These are phyloP conservation scores for Xenopus petersii DNA, from an alignment of 2,797 vertebrate species.

Conservation along the genomic window DNA sequence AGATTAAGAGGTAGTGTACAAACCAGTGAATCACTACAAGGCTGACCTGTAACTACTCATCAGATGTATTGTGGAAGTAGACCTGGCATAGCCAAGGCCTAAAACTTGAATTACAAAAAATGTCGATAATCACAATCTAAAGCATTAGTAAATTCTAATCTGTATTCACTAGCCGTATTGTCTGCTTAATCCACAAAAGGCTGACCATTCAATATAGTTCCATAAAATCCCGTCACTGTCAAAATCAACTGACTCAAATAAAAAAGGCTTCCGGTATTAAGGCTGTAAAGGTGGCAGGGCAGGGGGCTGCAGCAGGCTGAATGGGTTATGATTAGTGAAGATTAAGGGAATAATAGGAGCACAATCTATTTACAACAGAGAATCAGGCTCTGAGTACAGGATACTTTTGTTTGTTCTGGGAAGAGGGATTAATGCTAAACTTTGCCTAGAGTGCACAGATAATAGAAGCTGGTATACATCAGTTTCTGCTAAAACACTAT, in stretches of 20 bases:
- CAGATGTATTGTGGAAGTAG: too few relatives aligned
- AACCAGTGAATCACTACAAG: too few relatives aligned
- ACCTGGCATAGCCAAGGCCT: conserved; percentile 2
- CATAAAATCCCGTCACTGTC: conserved; percentile 69
- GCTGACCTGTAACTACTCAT: too few relatives aligned
- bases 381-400: conserved; percentile 58
- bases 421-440: conserved; percentile 59
- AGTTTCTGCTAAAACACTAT: conserved; percentile 59
- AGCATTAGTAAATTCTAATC: conserved; percentile 60
- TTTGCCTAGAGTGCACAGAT: conserved; percentile 58
- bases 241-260: conserved; percentile 70
- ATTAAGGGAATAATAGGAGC: conserved; percentile 70
- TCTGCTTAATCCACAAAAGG: conserved; percentile 68
- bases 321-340: conserved; percentile 71
- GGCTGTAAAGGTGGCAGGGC: conserved; percentile 54
- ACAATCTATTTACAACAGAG: conserved; percentile 65
- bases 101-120: conserved; percentile 58
- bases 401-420: conserved; percentile 59
- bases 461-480: conserved; percentile 48
- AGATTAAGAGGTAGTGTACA: too few relatives aligned
- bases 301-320: conserved; percentile 62
- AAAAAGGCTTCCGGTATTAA: conserved; percentile 69
- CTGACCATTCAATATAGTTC: conserved; percentile 66
- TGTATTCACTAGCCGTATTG: conserved; percentile 74
- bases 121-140: conserved; percentile 75